These are phyloP conservation scores for Labia minor DNA, from an alignment of 2,888 invertebrate species.

Conservation along the genomic window DNA sequence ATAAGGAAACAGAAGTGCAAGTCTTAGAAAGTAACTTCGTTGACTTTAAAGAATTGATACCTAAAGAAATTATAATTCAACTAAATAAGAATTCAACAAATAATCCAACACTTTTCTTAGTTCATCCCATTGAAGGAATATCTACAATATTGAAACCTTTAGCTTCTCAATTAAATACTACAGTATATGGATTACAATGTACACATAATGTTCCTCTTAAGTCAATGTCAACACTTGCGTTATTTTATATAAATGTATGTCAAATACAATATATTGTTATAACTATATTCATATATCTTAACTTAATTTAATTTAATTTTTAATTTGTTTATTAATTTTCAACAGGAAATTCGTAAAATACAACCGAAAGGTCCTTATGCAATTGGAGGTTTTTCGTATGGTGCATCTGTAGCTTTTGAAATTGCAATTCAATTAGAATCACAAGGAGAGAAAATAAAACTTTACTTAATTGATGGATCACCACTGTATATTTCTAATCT, in stretches of 20 bases:
- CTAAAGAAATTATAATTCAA: constrained; percentile 56
- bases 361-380: constrained; percentile 77
- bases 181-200: constrained; percentile 86
- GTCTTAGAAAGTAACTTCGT: constrained; percentile 29
- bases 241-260: constrained; percentile 48
- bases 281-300: not conserved
- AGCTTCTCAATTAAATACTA: constrained; percentile 58
- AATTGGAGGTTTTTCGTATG: constrained; percentile 90
- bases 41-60: constrained; percentile 56
- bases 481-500: constrained; percentile 70
- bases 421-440: constrained; percentile 78
- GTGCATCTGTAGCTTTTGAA: constrained; percentile 88
- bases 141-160: constrained; percentile 58
- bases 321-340: not conserved
- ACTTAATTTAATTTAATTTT: not conserved
- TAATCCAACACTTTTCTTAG: constrained; percentile 38
- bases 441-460: constrained; percentile 42
- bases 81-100: constrained; percentile 41
- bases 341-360: constrained; percentile 55
- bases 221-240: constrained; percentile 60
- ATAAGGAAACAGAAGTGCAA: not conserved
- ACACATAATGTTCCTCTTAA: constrained; percentile 61
- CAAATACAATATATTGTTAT: not conserved
- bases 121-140: constrained; percentile 85
- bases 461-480: constrained; percentile 84